A percentile compares a stretch with the other conserved stretches of the same genome.
Evolutionary conservation across 2,888 invertebrate genomes (phyloP).

Genomic region (Netelia virgata): DNA sequence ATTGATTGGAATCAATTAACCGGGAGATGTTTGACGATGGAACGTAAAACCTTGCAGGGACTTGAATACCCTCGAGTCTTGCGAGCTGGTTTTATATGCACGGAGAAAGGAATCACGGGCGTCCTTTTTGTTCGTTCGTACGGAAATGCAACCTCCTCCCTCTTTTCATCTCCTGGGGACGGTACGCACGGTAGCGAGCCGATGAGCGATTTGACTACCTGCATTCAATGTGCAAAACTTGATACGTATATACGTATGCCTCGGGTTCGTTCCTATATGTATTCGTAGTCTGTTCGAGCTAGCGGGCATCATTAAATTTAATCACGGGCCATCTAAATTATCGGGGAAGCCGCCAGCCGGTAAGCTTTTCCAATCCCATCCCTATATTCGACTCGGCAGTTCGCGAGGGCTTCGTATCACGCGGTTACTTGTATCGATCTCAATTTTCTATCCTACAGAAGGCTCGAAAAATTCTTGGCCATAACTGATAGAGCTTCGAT

Average conservation of each 20-base stretch:
- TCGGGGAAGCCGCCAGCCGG: constrained; percentile 63
- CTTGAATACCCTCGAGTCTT: not conserved
- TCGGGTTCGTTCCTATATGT: too few relatives aligned
- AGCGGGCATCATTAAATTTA: constrained; percentile 76
- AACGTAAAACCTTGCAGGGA: too few relatives aligned
- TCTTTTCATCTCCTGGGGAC: not conserved
- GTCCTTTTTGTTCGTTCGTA: constrained; percentile 17
- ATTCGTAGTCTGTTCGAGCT: constrained; percentile 26
- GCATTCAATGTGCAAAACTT: constrained; percentile 55
- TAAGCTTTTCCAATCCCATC: constrained; percentile 56
- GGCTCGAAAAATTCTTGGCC: not conserved
- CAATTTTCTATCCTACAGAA: constrained; percentile 23
- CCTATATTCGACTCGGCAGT: constrained; percentile 34
- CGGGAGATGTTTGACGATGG: too few relatives aligned
- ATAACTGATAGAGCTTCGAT: too few relatives aligned
- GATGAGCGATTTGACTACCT: constrained; percentile 51
- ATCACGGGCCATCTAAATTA: constrained; percentile 78
- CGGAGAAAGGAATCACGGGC: not conserved
- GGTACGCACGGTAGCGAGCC: constrained; percentile 1
- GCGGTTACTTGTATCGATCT: constrained; percentile 36
- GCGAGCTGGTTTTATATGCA: constrained; percentile 1
- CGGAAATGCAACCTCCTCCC: constrained; percentile 6
- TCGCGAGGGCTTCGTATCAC: constrained; percentile 43
- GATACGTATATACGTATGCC: not conserved
- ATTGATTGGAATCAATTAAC: too few relatives aligned